phyloP scores from a whole-genome alignment of 2,113 vertebrate species.

The Aegotheles bennettii region DNA sequence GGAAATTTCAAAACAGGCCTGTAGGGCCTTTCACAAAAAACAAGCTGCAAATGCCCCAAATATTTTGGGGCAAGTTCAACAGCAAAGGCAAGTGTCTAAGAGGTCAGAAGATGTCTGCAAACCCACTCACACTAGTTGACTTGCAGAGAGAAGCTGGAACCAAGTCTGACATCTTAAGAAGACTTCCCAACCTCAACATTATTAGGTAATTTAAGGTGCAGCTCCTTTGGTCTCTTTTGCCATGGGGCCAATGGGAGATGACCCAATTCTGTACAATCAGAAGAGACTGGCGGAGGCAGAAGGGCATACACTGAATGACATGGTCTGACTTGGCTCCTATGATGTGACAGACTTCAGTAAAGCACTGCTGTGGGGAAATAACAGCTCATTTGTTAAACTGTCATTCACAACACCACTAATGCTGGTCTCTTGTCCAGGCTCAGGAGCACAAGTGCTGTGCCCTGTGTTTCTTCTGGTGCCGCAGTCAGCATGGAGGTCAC shows the following conservation, averaged over 20 bases:
- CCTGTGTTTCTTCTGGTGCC: accelerated
- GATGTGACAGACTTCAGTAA: neutral
- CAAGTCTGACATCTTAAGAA: neutral
- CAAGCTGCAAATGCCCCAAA: neutral
- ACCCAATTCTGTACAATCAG: neutral
- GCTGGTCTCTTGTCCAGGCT: neutral
- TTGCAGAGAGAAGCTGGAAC: neutral
- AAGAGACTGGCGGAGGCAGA: neutral
- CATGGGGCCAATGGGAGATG: accelerated
- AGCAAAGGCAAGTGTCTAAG: neutral
- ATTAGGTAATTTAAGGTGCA: neutral
- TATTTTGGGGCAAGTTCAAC: neutral
- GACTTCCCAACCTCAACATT: neutral
- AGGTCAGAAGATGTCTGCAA: neutral
- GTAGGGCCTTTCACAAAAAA: neutral
- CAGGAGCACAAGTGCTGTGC: neutral
- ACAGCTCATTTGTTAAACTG: accelerated
- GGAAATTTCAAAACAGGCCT: neutral
- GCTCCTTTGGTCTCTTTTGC: neutral
- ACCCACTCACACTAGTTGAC: accelerated
- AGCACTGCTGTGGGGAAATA: neutral
- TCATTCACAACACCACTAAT: neutral
- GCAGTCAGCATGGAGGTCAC: accelerated
- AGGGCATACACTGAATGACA: neutral
- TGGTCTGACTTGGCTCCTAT: neutral